Conservation (phyloP, 2,797 vertebrate species). For the Syngnathus acus region DNA sequence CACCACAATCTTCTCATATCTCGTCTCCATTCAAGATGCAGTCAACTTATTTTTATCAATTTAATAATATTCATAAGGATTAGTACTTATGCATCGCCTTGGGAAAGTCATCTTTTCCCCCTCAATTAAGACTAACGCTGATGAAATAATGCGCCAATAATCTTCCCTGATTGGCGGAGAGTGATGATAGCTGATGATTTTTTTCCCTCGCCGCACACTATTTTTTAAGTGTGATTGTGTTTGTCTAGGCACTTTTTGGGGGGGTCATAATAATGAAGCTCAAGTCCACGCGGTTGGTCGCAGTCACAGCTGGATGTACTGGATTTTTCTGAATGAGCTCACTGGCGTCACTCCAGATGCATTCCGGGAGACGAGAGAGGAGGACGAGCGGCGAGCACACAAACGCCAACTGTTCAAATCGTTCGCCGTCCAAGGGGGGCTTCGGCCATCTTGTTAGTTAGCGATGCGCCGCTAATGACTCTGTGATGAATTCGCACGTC, state of each 20-base stretch:
- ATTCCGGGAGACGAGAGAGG: slow-evolving; percentile 10
- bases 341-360: slow-evolving; percentile 10
- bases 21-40: background rate
- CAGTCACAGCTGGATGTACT: background rate
- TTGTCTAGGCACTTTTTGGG: too few relatives aligned
- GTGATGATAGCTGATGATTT: slow-evolving; percentile 34
- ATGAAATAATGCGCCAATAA: slow-evolving; percentile 27
- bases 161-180: slow-evolving; percentile 38
- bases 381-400: slow-evolving; percentile 15
- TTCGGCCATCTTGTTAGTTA: slow-evolving; percentile 44
- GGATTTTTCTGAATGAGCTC: background rate
- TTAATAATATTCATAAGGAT: background rate
- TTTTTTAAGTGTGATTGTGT: too few relatives aligned
- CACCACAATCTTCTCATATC: background rate
- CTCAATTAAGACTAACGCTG: background rate
- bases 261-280: background rate
- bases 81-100: background rate
- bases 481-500: slow-evolving; percentile 39
- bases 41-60: background rate
- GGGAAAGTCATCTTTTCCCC: background rate
- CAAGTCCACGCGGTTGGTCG: background rate
- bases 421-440: slow-evolving; percentile 39
- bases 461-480: slow-evolving; percentile 58
- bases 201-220: slow-evolving; percentile 22
- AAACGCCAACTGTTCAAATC: slow-evolving; percentile 48